These are phyloP conservation scores for Coptodon bakossiorum DNA, from an alignment of 2,113 vertebrate species.

Conservation along the genomic window DNA sequence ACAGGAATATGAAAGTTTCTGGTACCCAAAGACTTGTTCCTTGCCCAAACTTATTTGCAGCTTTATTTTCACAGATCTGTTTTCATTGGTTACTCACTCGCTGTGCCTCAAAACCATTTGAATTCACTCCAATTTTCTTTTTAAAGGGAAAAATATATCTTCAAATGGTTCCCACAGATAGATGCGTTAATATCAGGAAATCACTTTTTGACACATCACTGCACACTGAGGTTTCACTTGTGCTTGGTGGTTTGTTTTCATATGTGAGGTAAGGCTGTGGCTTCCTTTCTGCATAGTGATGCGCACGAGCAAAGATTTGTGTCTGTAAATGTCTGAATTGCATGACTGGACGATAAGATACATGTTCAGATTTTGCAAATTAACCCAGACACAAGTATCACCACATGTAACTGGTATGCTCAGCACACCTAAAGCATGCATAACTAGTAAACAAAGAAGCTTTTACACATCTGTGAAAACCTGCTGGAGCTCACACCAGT, in stretches of 20 bases:
- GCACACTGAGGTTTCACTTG: not conserved
- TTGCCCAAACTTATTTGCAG: not conserved
- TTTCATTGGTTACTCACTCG: not conserved
- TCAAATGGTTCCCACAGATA: not conserved
- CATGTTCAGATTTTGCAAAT: not conserved
- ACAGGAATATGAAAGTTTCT: not conserved
- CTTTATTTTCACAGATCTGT: not conserved
- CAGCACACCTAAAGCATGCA: not conserved
- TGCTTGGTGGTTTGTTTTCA: not conserved
- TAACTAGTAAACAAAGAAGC: not conserved
- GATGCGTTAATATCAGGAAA: not conserved
- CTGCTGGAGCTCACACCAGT: not conserved
- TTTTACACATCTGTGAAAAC: not conserved
- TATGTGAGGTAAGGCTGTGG: not conserved
- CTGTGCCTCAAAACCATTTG: not conserved
- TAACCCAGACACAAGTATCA: not conserved
- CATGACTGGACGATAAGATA: not conserved
- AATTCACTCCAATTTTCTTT: not conserved
- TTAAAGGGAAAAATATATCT: not conserved
- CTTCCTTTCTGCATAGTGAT: not conserved
- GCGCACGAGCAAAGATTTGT: not conserved
- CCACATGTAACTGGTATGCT: not conserved
- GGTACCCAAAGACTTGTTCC: not conserved
- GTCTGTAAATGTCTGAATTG: not conserved
- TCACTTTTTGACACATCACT: not conserved